Percentiles rank a stretch among this genome's conserved stretches.
Evolutionary conservation across 2,797 vertebrate species (phyloP).

Genomic region (Balearica regulorum): DNA sequence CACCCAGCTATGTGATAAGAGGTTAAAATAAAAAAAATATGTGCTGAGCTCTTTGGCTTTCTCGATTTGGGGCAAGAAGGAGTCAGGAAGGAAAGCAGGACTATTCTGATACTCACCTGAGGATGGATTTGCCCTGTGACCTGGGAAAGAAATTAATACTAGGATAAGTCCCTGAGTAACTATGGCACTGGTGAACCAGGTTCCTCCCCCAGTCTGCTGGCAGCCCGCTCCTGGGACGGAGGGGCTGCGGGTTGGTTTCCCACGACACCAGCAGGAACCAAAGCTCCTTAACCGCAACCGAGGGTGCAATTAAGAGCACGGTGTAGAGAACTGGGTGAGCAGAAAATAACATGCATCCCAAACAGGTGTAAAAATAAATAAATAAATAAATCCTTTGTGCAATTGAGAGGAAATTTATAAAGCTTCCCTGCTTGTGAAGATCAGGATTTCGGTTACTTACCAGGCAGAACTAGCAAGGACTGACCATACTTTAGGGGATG

Average conservation of each 20-base stretch:
- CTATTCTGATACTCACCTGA: background rate
- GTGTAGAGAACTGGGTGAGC: background rate
- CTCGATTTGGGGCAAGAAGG: background rate
- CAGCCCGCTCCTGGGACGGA: rapidly evolving
- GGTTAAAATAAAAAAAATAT: background rate
- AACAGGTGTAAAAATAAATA: background rate
- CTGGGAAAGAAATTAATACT: background rate
- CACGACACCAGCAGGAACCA: background rate
- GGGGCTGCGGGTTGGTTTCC: background rate
- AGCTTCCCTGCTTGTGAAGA: background rate
- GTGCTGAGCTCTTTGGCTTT: background rate
- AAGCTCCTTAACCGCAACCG: background rate
- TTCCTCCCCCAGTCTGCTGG: background rate
- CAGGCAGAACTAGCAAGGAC: background rate
- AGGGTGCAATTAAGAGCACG: background rate
- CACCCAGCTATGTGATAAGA: background rate
- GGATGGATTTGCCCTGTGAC: background rate
- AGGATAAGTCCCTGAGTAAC: background rate
- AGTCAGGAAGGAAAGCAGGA: background rate
- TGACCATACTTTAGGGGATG: background rate
- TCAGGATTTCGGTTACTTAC: background rate
- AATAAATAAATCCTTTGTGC: background rate
- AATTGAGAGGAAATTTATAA: background rate
- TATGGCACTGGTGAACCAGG: background rate
- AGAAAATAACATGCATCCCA: background rate